Base-by-base conservation (phyloP, 53 echinoderm and acorn worm species). In the Echinarachnius parma region DNA sequence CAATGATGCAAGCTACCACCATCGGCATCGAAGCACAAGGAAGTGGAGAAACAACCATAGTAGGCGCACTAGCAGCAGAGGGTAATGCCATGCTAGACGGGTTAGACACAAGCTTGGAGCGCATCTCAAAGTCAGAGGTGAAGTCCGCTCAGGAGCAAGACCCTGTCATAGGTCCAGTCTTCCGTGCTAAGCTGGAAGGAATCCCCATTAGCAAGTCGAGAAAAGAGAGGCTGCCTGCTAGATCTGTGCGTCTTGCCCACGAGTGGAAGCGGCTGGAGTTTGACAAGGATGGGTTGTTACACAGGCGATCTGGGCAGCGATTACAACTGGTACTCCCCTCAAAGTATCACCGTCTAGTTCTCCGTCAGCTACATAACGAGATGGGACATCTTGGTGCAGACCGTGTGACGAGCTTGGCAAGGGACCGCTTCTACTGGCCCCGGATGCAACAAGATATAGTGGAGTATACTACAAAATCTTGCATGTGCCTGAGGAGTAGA, bases 301-400 rank as follows among this genome's bases (percentile, higher is more conserved):
- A 54, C 30, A 49, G 83, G 19, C 28, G 44, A 48, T 37, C 77
- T 20, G 57, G 21, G 9, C 48, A 25, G 24, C 22, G 30, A 31
- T 19, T 48, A 19, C 64, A 78, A 19, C 16, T 70, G 14, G 29
- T 70, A n/a, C 75, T 59, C 2, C 60, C 58, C 34, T 5, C n/a
- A 14, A 36, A 35, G 25, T 44, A 30, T 14, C 29, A 23, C 14
- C 31, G 28, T 20, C 30, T 80, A 19, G 59, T 64, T 2, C 46
- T 21, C 18, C 32, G 57, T 26, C 42, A 80, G 44, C 45, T 80
- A 10, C 82, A 86, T 29, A 26, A 66, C 26, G 48, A 87, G 23
- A 82, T 82, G 82, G 87, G 87, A 15, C 87, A 87, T 47, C 75
- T 87, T 5, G 87, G 86, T 28, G 61, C 53, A 28, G 66, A 71